Evolutionary conservation across 2,797 vertebrate species (phyloP), one percentile per base, ranked within the genome.

Genomic region (Nothura maculosa): DNA sequence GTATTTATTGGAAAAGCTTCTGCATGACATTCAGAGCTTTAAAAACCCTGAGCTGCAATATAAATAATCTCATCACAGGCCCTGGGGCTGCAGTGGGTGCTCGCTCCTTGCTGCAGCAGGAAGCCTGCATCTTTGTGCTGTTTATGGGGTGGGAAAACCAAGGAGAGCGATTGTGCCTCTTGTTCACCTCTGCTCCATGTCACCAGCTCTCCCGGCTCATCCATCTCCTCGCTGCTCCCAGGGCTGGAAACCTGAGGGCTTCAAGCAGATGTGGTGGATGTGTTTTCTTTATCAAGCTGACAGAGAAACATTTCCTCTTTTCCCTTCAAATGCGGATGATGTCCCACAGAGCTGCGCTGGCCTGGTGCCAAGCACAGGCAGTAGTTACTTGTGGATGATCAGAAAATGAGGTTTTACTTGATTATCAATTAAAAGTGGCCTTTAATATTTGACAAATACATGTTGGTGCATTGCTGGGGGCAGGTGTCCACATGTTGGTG

Each of bases 341-440:
- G 25, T 52, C 54, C 54, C 3, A 1, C 24, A 52, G 43, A 63
- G 58, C 38, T 52, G 9, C 0, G 1, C 28, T 61, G 67, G 22
- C 12, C 28, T 6, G 2, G 17, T 8, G 13, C 36, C 3, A 3
- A 42, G 18, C 0, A 0, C 67, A 58, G 45, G 24, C 4, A 5
- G 12, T 80, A 34, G 47, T 74, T 50, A 20, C 19, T 58, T 40
- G 15, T 70, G 16, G 3, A 1, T 5, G 48, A 69, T 54, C 52
- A 81, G 89, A 85, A 82, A 81, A 38, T 21, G 48, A 70, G 73
- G 21, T 61, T n/a, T 0, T 20, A 80, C 47, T 7, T 42, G 14
- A 22, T 78, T 17, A 24, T 17, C 54, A 66, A n/a, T 36, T 19
- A 12, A 54, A 42, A 77, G 27, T 3, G 30, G 38, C 7, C 38